Conservation (phyloP, 2,797 vertebrate genomes). For the Aplochiton taeniatus region DNA sequence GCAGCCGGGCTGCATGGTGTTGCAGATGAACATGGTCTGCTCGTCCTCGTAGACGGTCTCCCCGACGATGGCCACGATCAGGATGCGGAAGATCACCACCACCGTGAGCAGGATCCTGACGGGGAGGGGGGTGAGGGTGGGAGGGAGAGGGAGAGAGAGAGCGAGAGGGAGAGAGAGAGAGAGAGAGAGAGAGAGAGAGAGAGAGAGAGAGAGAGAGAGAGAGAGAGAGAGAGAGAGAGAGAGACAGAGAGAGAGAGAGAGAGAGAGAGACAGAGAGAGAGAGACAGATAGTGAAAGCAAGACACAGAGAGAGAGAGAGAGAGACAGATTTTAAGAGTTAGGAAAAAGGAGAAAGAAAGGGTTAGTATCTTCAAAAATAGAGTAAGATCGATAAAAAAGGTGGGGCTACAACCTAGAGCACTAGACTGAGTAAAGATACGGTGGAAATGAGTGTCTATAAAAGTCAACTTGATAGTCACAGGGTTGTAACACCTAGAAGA, state of each 20-base stretch:
- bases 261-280: not conserved
- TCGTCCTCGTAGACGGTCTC: slow-evolving; percentile 92
- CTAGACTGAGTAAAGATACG: no score
- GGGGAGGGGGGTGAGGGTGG: slow-evolving; percentile 13
- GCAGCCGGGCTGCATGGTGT: slow-evolving; percentile 91
- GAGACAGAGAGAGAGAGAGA: slow-evolving; percentile 1
- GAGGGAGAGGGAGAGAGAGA: not conserved
- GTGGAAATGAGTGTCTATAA: no score
- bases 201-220: slow-evolving; percentile 31
- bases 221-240: slow-evolving; percentile 55
- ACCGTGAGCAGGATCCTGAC: slow-evolving; percentile 89
- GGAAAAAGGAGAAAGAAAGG: not conserved
- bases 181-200: not conserved
- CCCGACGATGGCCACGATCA: slow-evolving; percentile 89
- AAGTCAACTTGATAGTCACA: no score
- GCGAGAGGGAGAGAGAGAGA: slow-evolving; percentile 5
- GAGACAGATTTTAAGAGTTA: not conserved
- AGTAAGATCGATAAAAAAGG: no score
- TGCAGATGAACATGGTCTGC: slow-evolving; percentile 91
- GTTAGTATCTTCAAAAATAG: no score
- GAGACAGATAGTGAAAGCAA: not conserved
- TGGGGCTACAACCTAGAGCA: no score
- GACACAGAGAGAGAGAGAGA: not conserved
- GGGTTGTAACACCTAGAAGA: no score
- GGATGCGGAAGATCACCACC: slow-evolving; percentile 91